Evolutionary conservation across 2,797 vertebrate genomes (phyloP), one percentile per base, ranked within the genome.

Genomic region (Acomys russatus): DNA sequence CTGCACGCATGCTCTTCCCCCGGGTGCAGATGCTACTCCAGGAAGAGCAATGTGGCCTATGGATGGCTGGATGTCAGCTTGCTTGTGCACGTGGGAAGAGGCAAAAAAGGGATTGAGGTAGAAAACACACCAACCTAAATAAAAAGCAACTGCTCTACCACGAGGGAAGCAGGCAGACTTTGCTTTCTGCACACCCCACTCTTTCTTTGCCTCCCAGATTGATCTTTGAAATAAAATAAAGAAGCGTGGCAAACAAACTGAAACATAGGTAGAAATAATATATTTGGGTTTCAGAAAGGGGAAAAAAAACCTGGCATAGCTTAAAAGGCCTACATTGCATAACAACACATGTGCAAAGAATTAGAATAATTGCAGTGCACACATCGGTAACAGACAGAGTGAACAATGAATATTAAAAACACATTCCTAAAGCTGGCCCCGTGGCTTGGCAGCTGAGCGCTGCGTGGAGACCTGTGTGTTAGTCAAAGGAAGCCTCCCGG

Each of bases 261-360:
- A 96, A 98, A 98, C 98, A 98, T 98, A 98, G 98, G 98, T 98
- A 98, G 97, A 97, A 98, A 98, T 98, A 98, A 98, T 98, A 85
- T 97, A 98, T 97, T 98, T 98, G 94, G 92, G 93, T 98, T 98
- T 96, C 92, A 97, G 96, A 97, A 98, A 97, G 96, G 89, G 96
- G 96, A 96, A 92, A 95, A 97, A 85, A 84, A 96, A 92, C 59
- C 95, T 98, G 98, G 98, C 98, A 97, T 83, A 71, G 95, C 98
- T 98, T 98, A 96, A 99, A 99, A 98, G 98, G 90, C 83, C 92
- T 68, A 91, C 78, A 96, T 98, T 98, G 98, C 97, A 98, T 98
- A 98, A 98, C 93, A 97, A 96, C 95, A 98, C 98, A 98, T 98
- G 96, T 99, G 98, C 96, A 98, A 98, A 98, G 66, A 97, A 98